Base-by-base conservation (phyloP, 2,797 vertebrate species). In the Neosilurus hyrtlii region DNA sequence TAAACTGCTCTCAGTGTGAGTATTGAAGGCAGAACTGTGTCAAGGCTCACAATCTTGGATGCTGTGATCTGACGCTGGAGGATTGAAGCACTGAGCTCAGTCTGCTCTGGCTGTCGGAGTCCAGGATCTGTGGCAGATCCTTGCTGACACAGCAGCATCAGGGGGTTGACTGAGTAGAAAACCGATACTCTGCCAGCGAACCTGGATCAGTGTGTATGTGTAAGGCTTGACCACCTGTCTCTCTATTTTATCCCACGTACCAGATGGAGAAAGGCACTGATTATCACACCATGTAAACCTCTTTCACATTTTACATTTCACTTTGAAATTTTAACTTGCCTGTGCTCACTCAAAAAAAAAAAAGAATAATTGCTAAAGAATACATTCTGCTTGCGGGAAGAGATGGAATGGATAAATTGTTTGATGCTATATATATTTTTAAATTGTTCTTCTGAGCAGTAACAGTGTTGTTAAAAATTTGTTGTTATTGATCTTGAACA, bases 211-310 rank as follows among this genome's bases (percentile, higher is more conserved):
- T 62, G 79, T 37, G 68, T 79, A 30, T 63, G 79, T 57, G 67
- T 78, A n/a, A 43, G 59, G 80, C 81, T 84, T 84, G 83, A 87
- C 88, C 88, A 88, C 89, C 88, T 90, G 89, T 89, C 86, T 57
- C 71, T 78, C 62, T 71, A 52, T 78, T 81, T 86, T 71, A 87
- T 83, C 82, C 86, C 75, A 83, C 78, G 81, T 81, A 82, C 87
- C 87, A 90, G 86, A 88, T 88, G 86, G 86, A 82, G 54, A 66
- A 68, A 61, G 15, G 49, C 73, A 72, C 67, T 83, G 18, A 59
- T 66, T 63, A n/a, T 78, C 73, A 12, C 62, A 77, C 61, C 71
- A 81, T 79, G 24, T 65, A 65, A 51, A 65, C 61, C n/a, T 37
- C 54, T 85, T 63, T 80, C 74, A 75, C 68, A 30, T 30, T 30